Base-by-base conservation (phyloP, 1,140 invertebrate genomes). In the Macrostomum lignano region DNA sequence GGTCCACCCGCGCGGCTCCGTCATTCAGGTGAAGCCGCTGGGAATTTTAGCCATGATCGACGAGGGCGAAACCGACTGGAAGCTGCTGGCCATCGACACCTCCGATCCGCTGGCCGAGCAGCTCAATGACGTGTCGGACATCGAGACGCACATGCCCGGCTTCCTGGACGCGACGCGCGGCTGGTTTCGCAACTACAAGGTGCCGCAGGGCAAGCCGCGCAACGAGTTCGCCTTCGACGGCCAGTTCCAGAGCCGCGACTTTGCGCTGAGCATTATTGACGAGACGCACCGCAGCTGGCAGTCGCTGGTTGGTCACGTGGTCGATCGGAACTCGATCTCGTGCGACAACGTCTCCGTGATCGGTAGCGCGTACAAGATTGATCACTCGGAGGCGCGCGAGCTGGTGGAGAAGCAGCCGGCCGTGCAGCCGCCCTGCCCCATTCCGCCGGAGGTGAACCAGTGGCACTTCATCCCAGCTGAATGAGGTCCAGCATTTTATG, bases 161-260 rank as follows among this genome's bases (percentile, higher is more conserved):
- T 65, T 91, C 38, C 51, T 94, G 4, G 17, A 32, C 46, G 72
- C 74, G 42, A 32, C 31, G 11, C 4, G 35, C 63, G 58, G 82
- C 82, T 98, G 91, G 91, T 91, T 98, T 50, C 73, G 74, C 46
- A 75, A 86, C 39, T 98, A 98, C 61, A 98, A 98, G 63, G 77
- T 94, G 48, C 91, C 91, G 31, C 79, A 91, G 66, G 86, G 86
- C 21, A 93, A 96, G 58, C 79, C 82, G 0, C 70, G 72, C 52
- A 96, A 96, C 63, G 66, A 76, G 47, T 96, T 98, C 68, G 91
- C 82, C 6, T 94, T 94, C 52, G 74, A 84, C 56, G 84, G 77
- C 9, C 72, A 91, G 58, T 72, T 79, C 13, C 91, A 93, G 61
- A 32, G 25, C 15, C 20, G 25, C 10, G 31, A 5, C 7, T 32